Conservation (phyloP, 2,113 vertebrate species). For the Chaetodon auriga region DNA sequence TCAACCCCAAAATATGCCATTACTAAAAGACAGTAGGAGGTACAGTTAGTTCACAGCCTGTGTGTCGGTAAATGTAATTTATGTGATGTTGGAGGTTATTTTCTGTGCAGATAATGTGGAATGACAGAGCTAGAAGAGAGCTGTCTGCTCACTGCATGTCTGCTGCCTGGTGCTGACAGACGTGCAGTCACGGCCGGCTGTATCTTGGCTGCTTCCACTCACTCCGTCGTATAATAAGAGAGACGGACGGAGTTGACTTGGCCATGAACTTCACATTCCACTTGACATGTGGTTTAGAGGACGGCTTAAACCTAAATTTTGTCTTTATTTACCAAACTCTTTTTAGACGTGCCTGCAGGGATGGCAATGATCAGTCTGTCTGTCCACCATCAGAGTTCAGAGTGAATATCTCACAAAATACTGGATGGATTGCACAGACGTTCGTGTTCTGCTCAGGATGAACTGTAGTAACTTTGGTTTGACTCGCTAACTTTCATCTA, state of each 20-base stretch:
- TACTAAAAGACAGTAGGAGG: slow-evolving; percentile 2
- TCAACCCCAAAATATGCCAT: slow-evolving; percentile 6
- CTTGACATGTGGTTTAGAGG: slow-evolving; percentile 20
- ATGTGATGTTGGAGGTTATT: not conserved
- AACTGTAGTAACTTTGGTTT: too few species aligned
- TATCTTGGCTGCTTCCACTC: slow-evolving; percentile 39
- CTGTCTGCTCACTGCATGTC: slow-evolving; percentile 26
- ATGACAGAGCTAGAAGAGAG: slow-evolving; percentile 21
- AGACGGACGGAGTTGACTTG: slow-evolving; percentile 12
- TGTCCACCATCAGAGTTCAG: not conserved
- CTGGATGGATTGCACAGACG: not conserved
- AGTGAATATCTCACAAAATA: not conserved
- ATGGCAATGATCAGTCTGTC: not conserved
- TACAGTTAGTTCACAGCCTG: slow-evolving; percentile 5
- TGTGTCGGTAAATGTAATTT: not conserved
- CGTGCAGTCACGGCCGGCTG: slow-evolving; percentile 4
- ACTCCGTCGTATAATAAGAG: slow-evolving; percentile 22
- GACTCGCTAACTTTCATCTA: too few species aligned
- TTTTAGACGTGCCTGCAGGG: not conserved
- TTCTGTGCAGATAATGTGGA: slow-evolving; percentile 24
- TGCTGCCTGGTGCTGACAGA: slow-evolving; percentile 51
- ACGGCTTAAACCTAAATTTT: slow-evolving; percentile 2
- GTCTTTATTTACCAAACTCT: slow-evolving; percentile 11
- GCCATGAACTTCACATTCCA: slow-evolving; percentile 32
- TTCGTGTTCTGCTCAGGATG: not conserved